A percentile compares a stretch with the other conserved stretches of the same genome.
phyloP scores from a whole-genome alignment of 2,888 invertebrate genomes.

The Lasiommata megera region DNA sequence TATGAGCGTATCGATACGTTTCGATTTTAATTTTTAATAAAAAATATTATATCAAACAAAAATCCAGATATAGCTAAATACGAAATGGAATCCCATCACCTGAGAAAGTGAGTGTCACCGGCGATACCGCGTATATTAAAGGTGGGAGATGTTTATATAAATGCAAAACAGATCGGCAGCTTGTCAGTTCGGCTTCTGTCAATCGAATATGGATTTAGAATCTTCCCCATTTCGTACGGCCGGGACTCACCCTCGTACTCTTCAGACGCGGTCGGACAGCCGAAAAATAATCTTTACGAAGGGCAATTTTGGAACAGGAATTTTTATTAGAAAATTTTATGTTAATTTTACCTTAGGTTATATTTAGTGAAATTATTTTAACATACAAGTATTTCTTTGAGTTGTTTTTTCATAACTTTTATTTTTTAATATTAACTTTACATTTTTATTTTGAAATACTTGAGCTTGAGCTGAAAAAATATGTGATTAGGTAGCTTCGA shows the following conservation, averaged over 20 bases:
- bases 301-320: conserved; percentile 38
- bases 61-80: conserved; percentile 13
- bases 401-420: not conserved
- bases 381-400: not conserved
- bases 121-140: conserved; percentile 59
- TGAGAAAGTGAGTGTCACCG: conserved; percentile 42
- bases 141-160: conserved; percentile 79
- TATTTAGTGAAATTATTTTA: conserved; percentile 14
- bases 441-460: too few species aligned
- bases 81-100: not conserved
- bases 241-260: conserved; percentile 60
- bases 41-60: not conserved
- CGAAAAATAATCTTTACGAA: conserved; percentile 70
- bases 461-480: too few species aligned
- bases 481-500: too few species aligned
- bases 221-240: conserved; percentile 65
- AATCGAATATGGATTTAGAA: conserved; percentile 80
- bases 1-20: too few species aligned
- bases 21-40: not conserved
- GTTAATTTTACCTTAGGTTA: conserved; percentile 25
- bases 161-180: conserved; percentile 80
- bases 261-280: conserved; percentile 70
- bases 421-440: too few species aligned
- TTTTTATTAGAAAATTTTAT: conserved; percentile 31
- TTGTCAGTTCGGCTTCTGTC: conserved; percentile 78